Base-by-base conservation (phyloP, 2,797 vertebrate species). In the Pygocentrus nattereri region DNA sequence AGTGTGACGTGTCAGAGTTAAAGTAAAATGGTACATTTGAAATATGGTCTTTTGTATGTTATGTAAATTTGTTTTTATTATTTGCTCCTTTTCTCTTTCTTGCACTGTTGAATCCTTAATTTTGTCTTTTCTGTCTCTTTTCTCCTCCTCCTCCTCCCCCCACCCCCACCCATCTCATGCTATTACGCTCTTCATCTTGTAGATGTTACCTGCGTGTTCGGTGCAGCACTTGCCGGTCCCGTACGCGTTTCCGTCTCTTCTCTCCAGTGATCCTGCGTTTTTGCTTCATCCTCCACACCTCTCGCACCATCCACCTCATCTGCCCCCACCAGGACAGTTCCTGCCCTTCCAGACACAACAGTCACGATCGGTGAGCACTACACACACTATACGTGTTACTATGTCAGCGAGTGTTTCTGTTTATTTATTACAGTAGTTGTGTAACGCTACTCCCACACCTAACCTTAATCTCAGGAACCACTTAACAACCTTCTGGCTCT, bases 191-290 rank as follows among this genome's bases (percentile, higher is more conserved):
- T 67, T 27, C 71, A 27, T 75, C 25, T 72, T 5, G 16, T 82
- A 98, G 98, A 96, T 98, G 96, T 94, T 99, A 83, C 97, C 97
- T 81, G 95, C 97, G 0, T 99, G 98, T 90, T 98, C 98, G 25
- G 95, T 99, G 91, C 97, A 98, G 91, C 98, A 99, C 91, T 93
- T 99, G 85, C 98, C 98, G 3, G 95, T 99, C 82, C 96, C 97
- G 65, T 99, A 98, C 79, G 94, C 96, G 19, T 99, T 98, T 85
- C 97, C 97, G 11, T 97, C 97, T 12, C 94, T 99, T 83, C 94
- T 99, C 86, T 97, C 97, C 90, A 96, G 96, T 74, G 97, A 99
- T 82, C 95, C 97, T 21, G 96, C 97, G 44, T 99, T 98, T 92
- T 95, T 98, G 90, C 95, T 98, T 76, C 96, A 97, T 85, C 96